These are phyloP conservation scores for Tangara arthus DNA, from an alignment of 2,797 vertebrate genomes.

Conservation along the genomic window DNA sequence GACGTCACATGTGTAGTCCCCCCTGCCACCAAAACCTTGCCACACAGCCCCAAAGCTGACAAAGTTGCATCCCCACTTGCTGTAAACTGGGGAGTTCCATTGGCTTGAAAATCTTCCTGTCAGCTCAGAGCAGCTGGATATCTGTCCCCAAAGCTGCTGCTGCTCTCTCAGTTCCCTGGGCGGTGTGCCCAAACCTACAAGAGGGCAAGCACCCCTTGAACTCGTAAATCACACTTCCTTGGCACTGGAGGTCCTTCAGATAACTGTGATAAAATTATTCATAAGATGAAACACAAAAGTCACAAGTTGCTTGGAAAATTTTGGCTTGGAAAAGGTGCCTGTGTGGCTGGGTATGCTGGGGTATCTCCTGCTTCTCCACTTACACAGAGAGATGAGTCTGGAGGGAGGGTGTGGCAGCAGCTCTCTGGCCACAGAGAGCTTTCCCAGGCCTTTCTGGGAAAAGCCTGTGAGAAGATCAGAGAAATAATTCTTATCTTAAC, in stretches of 20 bases:
- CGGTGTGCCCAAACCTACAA: neutral
- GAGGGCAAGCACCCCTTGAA: neutral
- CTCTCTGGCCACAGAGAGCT: neutral
- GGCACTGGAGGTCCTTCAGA: neutral
- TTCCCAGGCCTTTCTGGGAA: neutral
- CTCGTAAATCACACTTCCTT: neutral
- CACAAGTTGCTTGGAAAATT: neutral
- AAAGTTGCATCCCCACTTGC: neutral
- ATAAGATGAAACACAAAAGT: neutral
- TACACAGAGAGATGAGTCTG: neutral
- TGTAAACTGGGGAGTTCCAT: neutral
- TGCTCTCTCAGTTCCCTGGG: neutral
- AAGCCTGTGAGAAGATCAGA: neutral
- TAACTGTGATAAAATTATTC: neutral
- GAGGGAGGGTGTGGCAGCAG: neutral
- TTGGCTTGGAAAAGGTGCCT: neutral
- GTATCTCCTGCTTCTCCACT: neutral
- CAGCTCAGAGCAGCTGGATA: neutral
- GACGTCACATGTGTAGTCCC: neutral
- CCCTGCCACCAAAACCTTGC: neutral
- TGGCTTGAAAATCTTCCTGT: neutral
- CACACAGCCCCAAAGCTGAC: neutral
- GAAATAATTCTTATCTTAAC: neutral
- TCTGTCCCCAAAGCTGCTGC: neutral
- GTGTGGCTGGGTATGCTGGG: neutral